Evolutionary conservation across 1,140 invertebrate genomes (phyloP).

Genomic region (Phenacoccus solenopsis): DNA sequence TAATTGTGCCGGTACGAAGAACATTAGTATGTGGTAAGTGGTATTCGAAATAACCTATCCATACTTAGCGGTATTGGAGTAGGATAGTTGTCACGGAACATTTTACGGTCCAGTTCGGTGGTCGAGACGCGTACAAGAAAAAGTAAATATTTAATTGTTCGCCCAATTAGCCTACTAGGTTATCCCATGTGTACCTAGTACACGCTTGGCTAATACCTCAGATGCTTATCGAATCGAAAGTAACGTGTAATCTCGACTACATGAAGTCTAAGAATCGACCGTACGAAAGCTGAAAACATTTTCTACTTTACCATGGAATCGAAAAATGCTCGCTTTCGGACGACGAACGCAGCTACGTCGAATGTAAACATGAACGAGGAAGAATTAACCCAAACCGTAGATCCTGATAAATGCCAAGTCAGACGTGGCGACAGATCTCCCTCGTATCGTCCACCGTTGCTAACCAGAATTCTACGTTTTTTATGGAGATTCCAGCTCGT

Average conservation of each 20-base stretch:
- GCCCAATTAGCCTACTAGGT: background rate
- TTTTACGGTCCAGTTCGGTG: background rate
- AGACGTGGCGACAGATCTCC: background rate
- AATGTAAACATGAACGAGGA: background rate
- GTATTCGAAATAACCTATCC: too few relatives aligned
- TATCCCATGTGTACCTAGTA: background rate
- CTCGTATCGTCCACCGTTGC: background rate
- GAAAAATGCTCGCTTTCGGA: background rate
- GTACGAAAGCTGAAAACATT: too few relatives aligned
- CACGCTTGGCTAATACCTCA: background rate
- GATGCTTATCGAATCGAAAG: background rate
- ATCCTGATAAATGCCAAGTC: background rate
- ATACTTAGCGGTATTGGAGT: too few relatives aligned
- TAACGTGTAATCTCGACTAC: too few relatives aligned
- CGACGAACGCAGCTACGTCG: background rate
- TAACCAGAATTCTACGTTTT: background rate
- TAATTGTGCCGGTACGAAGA: too few relatives aligned
- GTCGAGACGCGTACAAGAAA: background rate
- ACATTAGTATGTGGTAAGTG: too few relatives aligned
- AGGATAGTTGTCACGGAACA: constrained; percentile 1
- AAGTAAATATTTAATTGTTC: background rate
- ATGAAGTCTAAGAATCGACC: too few relatives aligned
- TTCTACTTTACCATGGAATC: constrained; percentile 6
- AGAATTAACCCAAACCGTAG: background rate
- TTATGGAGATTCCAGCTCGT: background rate